These are phyloP conservation scores for Rhingia campestris DNA, from an alignment of 2,888 invertebrate genomes.

Conservation along the genomic window DNA sequence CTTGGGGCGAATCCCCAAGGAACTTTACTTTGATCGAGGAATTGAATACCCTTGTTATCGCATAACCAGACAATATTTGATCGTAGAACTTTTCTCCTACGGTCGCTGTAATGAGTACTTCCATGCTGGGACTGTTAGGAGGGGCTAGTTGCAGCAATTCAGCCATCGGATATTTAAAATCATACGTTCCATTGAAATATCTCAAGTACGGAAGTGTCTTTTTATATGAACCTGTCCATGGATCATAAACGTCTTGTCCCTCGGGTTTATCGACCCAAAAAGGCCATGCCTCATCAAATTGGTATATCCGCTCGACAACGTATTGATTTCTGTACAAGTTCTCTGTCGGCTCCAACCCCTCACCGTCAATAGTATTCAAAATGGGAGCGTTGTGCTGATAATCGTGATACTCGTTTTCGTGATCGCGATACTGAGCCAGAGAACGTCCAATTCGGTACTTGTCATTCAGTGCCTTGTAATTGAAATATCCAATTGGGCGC, in stretches of 20 bases:
- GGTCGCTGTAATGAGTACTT: slow-evolving; percentile 91
- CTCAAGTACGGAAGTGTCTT: slow-evolving; percentile 88
- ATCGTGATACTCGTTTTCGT: slow-evolving; percentile 75
- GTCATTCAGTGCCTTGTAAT: slow-evolving; percentile 85
- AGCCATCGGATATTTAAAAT: slow-evolving; percentile 92
- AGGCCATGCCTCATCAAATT: slow-evolving; percentile 91
- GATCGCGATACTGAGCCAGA: slow-evolving; percentile 77
- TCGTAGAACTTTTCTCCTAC: slow-evolving; percentile 94
- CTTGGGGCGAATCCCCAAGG: slow-evolving; percentile 94
- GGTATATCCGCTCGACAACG: slow-evolving; percentile 88
- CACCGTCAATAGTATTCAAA: slow-evolving; percentile 67
- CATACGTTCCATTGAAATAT: slow-evolving; percentile 93
- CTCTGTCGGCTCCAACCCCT: slow-evolving; percentile 72
- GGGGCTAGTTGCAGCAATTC: slow-evolving; percentile 87
- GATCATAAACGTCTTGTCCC: slow-evolving; percentile 81
- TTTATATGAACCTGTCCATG: slow-evolving; percentile 82
- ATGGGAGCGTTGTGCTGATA: slow-evolving; percentile 76
- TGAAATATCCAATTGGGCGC: slow-evolving; percentile 86
- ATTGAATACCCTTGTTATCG: slow-evolving; percentile 93
- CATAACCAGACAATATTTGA: slow-evolving; percentile 92
- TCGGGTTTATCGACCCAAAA: slow-evolving; percentile 90
- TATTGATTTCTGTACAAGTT: slow-evolving; percentile 84
- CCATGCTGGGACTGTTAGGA: slow-evolving; percentile 85
- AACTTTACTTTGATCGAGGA: slow-evolving; percentile 92
- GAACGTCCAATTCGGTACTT: slow-evolving; percentile 83